phyloP scores from a whole-genome alignment of 2,888 invertebrate species.

The Noctua fimbriata region DNA sequence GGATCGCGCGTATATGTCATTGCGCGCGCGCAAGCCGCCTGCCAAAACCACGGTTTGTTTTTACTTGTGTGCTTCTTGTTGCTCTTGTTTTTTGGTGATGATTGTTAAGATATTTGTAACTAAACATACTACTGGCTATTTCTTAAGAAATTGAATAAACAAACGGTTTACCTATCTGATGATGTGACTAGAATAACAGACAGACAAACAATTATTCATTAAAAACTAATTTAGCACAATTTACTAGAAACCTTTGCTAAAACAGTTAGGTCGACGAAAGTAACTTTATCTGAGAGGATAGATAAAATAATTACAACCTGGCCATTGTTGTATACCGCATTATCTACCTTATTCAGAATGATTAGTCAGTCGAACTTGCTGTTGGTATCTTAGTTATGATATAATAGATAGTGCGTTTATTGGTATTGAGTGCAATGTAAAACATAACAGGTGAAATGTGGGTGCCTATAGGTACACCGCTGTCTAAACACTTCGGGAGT shows the following conservation, averaged over 20 bases:
- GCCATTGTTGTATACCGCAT: slow-evolving; percentile 12
- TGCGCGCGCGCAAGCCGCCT: slow-evolving; percentile 88
- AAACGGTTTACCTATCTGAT: not conserved
- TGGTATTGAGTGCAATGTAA: not conserved
- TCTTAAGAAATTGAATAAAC: not conserved
- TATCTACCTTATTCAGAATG: slow-evolving; percentile 32
- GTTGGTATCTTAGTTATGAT: not conserved
- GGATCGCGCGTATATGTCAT: slow-evolving; percentile 89
- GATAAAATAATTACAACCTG: slow-evolving; percentile 3
- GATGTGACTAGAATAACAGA: not conserved
- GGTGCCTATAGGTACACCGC: not conserved
- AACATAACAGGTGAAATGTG: slow-evolving; percentile 1
- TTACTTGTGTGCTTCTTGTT: slow-evolving; percentile 38
- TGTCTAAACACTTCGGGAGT: not conserved
- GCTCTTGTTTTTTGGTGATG: slow-evolving; percentile 19
- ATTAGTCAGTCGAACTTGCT: slow-evolving; percentile 36
- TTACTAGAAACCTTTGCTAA: not conserved
- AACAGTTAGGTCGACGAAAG: not conserved
- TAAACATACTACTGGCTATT: not conserved
- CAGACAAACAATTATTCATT: not conserved
- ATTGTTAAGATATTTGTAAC: not conserved
- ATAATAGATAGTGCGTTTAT: not conserved
- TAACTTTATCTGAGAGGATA: slow-evolving; percentile 6
- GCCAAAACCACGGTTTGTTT: slow-evolving; percentile 82
- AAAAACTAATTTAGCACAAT: not conserved